These are phyloP conservation scores for Glareola pratincola DNA, from an alignment of 2,113 vertebrate genomes.

Conservation along the genomic window DNA sequence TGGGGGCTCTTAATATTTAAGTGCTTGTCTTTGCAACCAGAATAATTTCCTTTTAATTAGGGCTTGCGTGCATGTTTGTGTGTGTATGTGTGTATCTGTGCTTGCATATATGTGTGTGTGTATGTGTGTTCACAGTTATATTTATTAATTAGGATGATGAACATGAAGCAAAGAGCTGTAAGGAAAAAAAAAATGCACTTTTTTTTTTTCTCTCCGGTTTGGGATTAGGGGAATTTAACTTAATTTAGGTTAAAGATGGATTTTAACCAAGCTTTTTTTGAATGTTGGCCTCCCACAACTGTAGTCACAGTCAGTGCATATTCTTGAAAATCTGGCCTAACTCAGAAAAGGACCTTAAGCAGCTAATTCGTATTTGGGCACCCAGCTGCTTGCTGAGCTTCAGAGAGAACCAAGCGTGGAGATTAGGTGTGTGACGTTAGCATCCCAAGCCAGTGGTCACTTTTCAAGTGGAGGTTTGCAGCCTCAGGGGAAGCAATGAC, in stretches of 20 bases:
- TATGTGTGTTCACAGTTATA: background rate
- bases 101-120: background rate
- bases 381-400: background rate
- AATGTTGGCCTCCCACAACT: background rate
- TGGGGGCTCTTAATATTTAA: constrained; percentile 36
- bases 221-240: background rate
- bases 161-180: background rate
- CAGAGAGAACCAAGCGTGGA: background rate
- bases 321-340: background rate
- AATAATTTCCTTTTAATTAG: constrained; percentile 38
- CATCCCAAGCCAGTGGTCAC: background rate
- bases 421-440: background rate
- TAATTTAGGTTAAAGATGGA: background rate
- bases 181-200: background rate
- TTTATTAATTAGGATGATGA: background rate
- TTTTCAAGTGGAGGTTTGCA: background rate
- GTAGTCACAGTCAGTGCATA: background rate
- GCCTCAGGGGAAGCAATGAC: background rate
- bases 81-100: background rate
- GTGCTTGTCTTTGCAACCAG: constrained; percentile 12
- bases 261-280: background rate
- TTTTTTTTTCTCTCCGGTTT: background rate
- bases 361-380: background rate
- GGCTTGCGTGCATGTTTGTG: background rate
- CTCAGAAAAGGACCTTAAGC: background rate